phyloP scores from a whole-genome alignment of 2,113 vertebrate species.

The Oryzias javanicus region DNA sequence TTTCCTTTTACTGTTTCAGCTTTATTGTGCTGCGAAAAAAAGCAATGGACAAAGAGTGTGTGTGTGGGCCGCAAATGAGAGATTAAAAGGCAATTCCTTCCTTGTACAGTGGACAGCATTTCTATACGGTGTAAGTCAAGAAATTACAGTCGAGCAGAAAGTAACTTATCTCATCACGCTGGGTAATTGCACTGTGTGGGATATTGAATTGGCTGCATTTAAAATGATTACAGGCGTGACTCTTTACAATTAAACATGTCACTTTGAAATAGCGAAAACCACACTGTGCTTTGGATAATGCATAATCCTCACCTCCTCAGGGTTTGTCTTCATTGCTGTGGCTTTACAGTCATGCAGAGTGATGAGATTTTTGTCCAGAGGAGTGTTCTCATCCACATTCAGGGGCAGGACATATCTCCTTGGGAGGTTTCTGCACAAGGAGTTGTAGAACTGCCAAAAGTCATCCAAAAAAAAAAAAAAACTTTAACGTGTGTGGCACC shows the following conservation, averaged over 20 bases:
- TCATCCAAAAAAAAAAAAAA: slow-evolving; percentile 24
- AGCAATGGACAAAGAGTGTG: slow-evolving; percentile 1
- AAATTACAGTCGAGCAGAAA: slow-evolving; percentile 47
- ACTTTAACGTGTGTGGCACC: not conserved
- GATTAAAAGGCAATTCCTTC: slow-evolving; percentile 38
- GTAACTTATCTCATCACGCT: slow-evolving; percentile 37
- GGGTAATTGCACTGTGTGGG: slow-evolving; percentile 46
- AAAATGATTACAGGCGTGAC: slow-evolving; percentile 37
- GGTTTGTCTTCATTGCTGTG: slow-evolving; percentile 76
- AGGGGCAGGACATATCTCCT: slow-evolving; percentile 89
- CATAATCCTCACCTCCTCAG: slow-evolving; percentile 74
- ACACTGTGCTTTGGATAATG: not conserved
- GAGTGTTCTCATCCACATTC: slow-evolving; percentile 66
- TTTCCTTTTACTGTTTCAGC: slow-evolving; percentile 28
- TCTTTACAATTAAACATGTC: slow-evolving; percentile 26
- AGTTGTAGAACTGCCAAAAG: slow-evolving; percentile 79
- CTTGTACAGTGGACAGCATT: slow-evolving; percentile 22
- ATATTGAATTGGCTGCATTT: slow-evolving; percentile 37
- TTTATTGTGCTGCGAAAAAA: slow-evolving; percentile 19
- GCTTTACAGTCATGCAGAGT: slow-evolving; percentile 77
- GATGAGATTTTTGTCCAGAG: slow-evolving; percentile 79
- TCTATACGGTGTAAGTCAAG: slow-evolving; percentile 34
- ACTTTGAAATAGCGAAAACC: slow-evolving; percentile 5
- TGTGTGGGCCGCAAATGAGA: slow-evolving; percentile 4
- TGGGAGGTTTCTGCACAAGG: slow-evolving; percentile 78